These are phyloP conservation scores for Egretta garzetta DNA, from an alignment of 2,113 vertebrate genomes.

Conservation along the genomic window DNA sequence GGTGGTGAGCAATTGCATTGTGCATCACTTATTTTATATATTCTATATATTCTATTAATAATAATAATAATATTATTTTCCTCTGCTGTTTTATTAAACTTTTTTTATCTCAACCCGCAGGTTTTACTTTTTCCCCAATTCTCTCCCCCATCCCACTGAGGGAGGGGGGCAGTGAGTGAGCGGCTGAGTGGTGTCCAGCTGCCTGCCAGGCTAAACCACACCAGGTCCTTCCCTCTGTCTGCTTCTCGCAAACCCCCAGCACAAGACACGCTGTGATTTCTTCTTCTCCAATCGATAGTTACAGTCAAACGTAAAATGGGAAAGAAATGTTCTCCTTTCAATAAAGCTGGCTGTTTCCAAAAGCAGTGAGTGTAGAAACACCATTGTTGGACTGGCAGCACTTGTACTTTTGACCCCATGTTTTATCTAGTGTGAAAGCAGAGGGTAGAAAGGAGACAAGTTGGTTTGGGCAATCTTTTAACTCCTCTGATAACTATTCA, in stretches of 20 bases:
- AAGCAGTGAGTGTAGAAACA: background rate
- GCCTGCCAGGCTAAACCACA: too few species aligned
- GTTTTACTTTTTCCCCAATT: too few species aligned
- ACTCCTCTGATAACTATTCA: background rate
- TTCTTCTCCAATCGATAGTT: background rate
- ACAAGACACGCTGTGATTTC: fast-evolving
- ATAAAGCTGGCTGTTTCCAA: background rate
- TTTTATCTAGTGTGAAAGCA: background rate
- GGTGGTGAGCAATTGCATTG: too few species aligned
- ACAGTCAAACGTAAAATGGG: background rate
- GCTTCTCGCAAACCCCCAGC: fast-evolving
- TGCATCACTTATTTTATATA: too few species aligned
- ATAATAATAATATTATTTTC: too few species aligned
- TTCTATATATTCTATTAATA: too few species aligned
- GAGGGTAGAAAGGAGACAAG: background rate
- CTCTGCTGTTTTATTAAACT: too few species aligned
- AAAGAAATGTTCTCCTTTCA: background rate
- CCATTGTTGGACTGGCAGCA: background rate
- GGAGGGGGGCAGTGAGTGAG: too few species aligned
- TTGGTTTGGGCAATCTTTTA: background rate
- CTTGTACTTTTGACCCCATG: background rate
- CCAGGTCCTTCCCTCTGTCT: fast-evolving
- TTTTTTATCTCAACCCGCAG: too few species aligned
- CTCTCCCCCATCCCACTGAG: too few species aligned
- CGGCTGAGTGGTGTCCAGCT: too few species aligned